Percentiles rank a stretch among this genome's conserved stretches.
Evolutionary conservation across 2,113 vertebrate genomes (phyloP).

Genomic region (Tiliqua scincoides): DNA sequence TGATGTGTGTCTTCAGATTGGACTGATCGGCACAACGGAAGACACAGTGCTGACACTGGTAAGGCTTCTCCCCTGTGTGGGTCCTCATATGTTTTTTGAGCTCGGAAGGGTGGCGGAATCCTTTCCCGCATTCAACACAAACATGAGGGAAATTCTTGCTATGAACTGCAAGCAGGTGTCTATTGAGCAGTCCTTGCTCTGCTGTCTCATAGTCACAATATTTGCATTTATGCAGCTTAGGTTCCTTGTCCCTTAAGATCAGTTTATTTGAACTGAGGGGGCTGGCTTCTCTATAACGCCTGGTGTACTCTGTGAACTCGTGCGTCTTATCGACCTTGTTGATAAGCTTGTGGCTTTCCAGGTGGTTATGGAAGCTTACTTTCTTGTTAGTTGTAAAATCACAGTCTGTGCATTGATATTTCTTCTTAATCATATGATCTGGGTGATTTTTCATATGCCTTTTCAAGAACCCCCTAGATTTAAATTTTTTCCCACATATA

Average conservation of each 20-base stretch:
- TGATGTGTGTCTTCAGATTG: slow-evolving; percentile 99
- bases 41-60: slow-evolving; percentile 94
- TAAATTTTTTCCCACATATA: slow-evolving; percentile 99
- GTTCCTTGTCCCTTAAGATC: slow-evolving; percentile 94
- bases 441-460: slow-evolving; percentile 99
- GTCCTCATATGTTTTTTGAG: slow-evolving; percentile 99
- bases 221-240: slow-evolving; percentile 97
- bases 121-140: slow-evolving; percentile 97
- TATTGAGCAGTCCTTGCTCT: slow-evolving; percentile 96
- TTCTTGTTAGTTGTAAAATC: slow-evolving; percentile 99
- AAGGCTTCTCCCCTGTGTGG: slow-evolving; percentile 98
- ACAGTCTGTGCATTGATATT: slow-evolving; percentile 98
- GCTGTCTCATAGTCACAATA: slow-evolving; percentile 98
- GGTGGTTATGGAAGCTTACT: slow-evolving; percentile 97
- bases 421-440: slow-evolving; percentile 97
- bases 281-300: slow-evolving; percentile 94
- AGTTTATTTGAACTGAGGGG: slow-evolving; percentile 96
- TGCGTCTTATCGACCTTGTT: slow-evolving; percentile 87
- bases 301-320: slow-evolving; percentile 91
- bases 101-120: slow-evolving; percentile 97
- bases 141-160: slow-evolving; percentile 98
- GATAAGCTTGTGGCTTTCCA: slow-evolving; percentile 98
- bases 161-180: slow-evolving; percentile 95
- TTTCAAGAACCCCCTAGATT: slow-evolving; percentile 97
- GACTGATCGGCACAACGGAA: slow-evolving; percentile 98